Conservation (phyloP, 2,888 invertebrate species). For the Osedax frankpressi region DNA sequence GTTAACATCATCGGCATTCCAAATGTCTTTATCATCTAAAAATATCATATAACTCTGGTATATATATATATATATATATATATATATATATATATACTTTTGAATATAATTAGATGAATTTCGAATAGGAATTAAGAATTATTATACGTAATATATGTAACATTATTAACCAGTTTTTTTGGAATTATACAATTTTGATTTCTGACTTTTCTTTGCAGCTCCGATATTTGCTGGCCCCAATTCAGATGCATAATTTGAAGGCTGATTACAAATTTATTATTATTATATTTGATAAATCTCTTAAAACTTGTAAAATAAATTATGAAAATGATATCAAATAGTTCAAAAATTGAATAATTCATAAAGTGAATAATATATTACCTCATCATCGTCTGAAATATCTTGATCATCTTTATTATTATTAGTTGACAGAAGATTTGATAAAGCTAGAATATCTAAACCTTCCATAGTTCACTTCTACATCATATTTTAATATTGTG, state of each 20-base stretch:
- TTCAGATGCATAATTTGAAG: background rate
- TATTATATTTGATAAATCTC: no score
- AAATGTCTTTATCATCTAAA: constrained; percentile 40
- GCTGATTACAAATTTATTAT: no score
- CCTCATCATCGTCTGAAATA: background rate
- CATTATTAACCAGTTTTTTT: background rate
- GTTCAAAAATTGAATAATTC: no score
- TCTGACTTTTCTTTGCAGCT: background rate
- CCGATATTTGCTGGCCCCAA: background rate
- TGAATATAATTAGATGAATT: background rate
- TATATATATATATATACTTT: background rate
- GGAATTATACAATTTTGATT: background rate
- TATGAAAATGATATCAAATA: no score
- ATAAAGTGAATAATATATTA: no score
- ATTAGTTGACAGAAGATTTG: background rate
- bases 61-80: background rate
- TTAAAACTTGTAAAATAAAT: no score
- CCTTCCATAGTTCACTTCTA: background rate
- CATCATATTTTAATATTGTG: no score
- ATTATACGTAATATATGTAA: background rate
- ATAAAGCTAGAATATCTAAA: background rate
- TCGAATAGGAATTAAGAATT: background rate
- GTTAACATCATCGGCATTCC: constrained; percentile 40
- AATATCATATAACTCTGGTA: no score
- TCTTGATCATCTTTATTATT: background rate